Evolutionary conservation across 2,113 vertebrate genomes (phyloP).

Genomic region (Lagopus leucura): DNA sequence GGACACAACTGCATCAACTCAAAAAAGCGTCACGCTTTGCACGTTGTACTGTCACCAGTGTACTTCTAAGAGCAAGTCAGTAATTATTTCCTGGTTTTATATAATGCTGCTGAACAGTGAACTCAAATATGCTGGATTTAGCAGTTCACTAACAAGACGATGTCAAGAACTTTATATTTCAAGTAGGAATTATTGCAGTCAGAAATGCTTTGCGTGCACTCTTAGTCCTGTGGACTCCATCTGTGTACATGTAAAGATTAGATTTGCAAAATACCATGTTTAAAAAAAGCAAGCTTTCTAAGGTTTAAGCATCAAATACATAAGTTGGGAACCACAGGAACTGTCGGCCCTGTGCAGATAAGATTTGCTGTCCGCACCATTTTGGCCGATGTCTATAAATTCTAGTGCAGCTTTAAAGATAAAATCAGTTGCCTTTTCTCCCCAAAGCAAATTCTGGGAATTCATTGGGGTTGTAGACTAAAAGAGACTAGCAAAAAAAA

Average conservation of each 20-base stretch:
- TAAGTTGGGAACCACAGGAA: neutral
- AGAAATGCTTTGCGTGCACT: neutral
- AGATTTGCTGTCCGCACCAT: neutral
- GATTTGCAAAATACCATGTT: neutral
- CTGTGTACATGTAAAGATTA: neutral
- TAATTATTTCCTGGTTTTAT: conserved; percentile 32
- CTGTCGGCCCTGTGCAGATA: neutral
- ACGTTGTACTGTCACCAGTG: neutral
- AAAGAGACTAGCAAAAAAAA: neutral
- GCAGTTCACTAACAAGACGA: conserved; percentile 1
- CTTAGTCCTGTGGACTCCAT: neutral
- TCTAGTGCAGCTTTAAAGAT: neutral
- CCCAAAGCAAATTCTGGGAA: neutral
- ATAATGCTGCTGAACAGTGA: neutral
- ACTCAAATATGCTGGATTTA: neutral
- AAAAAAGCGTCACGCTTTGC: neutral
- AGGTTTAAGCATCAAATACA: neutral
- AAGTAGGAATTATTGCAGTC: neutral
- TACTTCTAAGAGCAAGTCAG: neutral
- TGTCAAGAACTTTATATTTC: neutral
- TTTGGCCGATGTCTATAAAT: neutral
- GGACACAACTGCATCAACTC: neutral
- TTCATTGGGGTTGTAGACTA: neutral
- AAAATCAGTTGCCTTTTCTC: neutral
- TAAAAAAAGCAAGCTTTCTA: conserved; percentile 19